phyloP scores from a whole-genome alignment of 2,888 invertebrate genomes.

The Andrena bucephala region DNA sequence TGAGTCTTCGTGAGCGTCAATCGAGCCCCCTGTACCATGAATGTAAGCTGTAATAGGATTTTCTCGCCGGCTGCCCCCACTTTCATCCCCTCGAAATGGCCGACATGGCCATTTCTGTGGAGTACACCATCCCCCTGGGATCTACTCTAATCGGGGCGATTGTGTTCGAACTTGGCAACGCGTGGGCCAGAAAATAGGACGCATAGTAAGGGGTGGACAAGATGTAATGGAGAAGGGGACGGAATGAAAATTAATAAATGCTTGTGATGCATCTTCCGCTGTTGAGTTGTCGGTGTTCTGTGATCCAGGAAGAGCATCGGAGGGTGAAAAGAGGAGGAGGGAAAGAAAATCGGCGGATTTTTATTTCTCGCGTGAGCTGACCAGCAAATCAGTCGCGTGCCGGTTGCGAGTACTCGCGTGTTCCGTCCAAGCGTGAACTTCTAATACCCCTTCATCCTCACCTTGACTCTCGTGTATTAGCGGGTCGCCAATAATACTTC shows the following conservation, averaged over 20 bases:
- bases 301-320: constrained; percentile 19
- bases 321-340: constrained; percentile 3
- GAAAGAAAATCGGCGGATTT: constrained; percentile 53
- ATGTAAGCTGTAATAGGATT: constrained; percentile 69
- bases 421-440: constrained; percentile 77
- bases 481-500: constrained; percentile 74
- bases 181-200: too few species aligned
- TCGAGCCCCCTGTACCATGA: constrained; percentile 57
- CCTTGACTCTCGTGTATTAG: constrained; percentile 75
- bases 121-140: constrained; percentile 58
- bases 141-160: constrained; percentile 44
- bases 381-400: constrained; percentile 77
- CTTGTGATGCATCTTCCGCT: background rate
- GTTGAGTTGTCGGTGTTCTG: background rate
- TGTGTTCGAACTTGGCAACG: constrained; percentile 18
- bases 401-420: constrained; percentile 78
- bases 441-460: constrained; percentile 77
- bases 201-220: too few species aligned
- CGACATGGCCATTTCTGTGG: constrained; percentile 69
- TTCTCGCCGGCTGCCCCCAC: constrained; percentile 56
- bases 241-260: background rate
- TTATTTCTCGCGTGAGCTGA: constrained; percentile 70
- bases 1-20: constrained; percentile 52
- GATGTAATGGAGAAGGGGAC: too few species aligned
- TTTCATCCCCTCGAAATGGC: constrained; percentile 64